Evolutionary conservation across 2,113 vertebrate genomes (phyloP).

Genomic region (Perognathus longimembris): DNA sequence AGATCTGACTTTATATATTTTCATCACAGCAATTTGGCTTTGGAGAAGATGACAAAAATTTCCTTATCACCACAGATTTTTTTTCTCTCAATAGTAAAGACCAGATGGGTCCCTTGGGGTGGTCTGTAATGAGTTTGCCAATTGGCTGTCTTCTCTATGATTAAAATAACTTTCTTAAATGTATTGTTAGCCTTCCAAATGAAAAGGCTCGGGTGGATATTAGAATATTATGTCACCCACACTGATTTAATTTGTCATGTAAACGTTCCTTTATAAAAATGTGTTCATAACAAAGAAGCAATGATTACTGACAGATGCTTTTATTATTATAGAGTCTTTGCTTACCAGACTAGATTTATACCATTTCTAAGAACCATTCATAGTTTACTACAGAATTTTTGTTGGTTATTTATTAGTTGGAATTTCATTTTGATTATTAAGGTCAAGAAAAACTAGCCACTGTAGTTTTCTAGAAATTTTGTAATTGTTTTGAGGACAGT

Average conservation of each 20-base stretch:
- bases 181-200: not conserved
- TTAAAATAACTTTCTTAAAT: constrained; percentile 39
- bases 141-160: not conserved
- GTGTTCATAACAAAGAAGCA: not conserved
- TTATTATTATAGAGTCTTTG: not conserved
- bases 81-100: constrained; percentile 4
- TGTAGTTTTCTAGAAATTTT: not conserved
- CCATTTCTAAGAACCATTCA: not conserved
- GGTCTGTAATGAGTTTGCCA: not conserved
- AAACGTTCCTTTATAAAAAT: not conserved
- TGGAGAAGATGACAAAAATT: not conserved
- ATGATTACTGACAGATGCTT: not conserved
- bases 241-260: not conserved
- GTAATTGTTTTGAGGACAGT: not conserved
- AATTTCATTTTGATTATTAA: not conserved
- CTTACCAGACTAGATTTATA: not conserved
- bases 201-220: not conserved
- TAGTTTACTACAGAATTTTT: not conserved
- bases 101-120: not conserved
- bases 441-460: not conserved
- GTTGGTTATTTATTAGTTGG: not conserved
- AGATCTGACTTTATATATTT: constrained; percentile 4
- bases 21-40: not conserved
- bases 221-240: not conserved
- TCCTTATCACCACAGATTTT: not conserved